These are phyloP conservation scores for Taurulus bubalis DNA, from an alignment of 2,113 vertebrate genomes.

Conservation along the genomic window DNA sequence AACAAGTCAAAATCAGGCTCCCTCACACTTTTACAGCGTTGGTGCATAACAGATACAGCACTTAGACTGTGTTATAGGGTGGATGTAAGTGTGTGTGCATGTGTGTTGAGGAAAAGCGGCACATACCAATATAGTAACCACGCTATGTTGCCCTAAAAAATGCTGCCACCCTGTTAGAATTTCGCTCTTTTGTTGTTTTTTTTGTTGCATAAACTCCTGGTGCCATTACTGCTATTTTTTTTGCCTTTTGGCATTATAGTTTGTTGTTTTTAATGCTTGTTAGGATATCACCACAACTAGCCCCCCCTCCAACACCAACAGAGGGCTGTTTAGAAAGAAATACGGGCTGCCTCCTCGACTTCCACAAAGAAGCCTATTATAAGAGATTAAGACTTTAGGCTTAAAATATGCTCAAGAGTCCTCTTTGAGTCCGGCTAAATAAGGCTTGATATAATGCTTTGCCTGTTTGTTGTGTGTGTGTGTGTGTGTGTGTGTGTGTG, in stretches of 20 bases:
- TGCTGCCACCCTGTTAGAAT: slow-evolving; percentile 21
- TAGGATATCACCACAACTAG: slow-evolving; percentile 38
- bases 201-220: neutral
- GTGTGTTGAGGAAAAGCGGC: slow-evolving; percentile 22
- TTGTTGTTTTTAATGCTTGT: slow-evolving; percentile 58
- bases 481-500: neutral
- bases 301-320: slow-evolving; percentile 6
- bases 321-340: slow-evolving; percentile 45
- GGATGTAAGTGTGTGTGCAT: slow-evolving; percentile 4
- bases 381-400: slow-evolving; percentile 68
- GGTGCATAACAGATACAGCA: neutral
- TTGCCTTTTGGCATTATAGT: slow-evolving; percentile 21
- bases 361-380: slow-evolving; percentile 66
- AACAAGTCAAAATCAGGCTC: slow-evolving; percentile 35
- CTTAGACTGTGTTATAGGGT: slow-evolving; percentile 22
- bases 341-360: slow-evolving; percentile 33
- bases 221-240: slow-evolving; percentile 22
- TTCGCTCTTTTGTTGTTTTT: slow-evolving; percentile 3
- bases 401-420: slow-evolving; percentile 70
- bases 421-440: slow-evolving; percentile 54
- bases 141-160: slow-evolving; percentile 24
- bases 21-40: slow-evolving; percentile 38
- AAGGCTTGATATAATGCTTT: slow-evolving; percentile 54
- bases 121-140: neutral
- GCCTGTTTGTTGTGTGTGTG: neutral